Base-by-base conservation (phyloP, 1,140 invertebrate species). In the Calosoma granatense region DNA sequence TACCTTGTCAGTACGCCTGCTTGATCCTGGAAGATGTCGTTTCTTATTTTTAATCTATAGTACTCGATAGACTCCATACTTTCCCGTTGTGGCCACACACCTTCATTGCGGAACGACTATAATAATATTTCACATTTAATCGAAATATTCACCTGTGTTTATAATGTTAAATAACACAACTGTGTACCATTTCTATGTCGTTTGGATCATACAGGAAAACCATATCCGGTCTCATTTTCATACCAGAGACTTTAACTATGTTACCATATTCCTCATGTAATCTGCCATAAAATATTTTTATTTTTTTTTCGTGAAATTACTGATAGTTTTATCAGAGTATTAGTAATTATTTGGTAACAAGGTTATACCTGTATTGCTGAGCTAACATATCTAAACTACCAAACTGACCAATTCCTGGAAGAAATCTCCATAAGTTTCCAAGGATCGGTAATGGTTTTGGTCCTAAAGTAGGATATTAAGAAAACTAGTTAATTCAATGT, bases 71-170 rank as follows among this genome's bases (percentile, higher is more conserved):
- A 19, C 14, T 51, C 14, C 3, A 63, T 19, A 1, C 30, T 56
- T 2, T 59, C 55, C 26, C 61, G 52, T 20, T 43, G 41, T 0
- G 61, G 61, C 57, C 54, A 61, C 2, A 47, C 36, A 1, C 61
- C 61, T 56, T 63, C 61, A 22, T 57, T 61, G 9, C 51, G 36
- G 60, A 70, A 70, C 66, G 73, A 69, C 59, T 66, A 67, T 55
- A 23, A 17, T 6, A 6, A 30, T 6, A 30, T 6, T 30, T 6
- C n/a, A n/a, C n/a, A 14, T 30, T 30, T 30, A 4, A 30, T 30
- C n/a, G n/a, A n/a, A n/a, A n/a, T n/a, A n/a, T n/a, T n/a, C n/a
- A n/a, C n/a, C n/a, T n/a, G n/a, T n/a, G n/a, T n/a, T n/a, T n/a
- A n/a, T n/a, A n/a, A n/a, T n/a, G n/a, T n/a, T n/a, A n/a, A n/a